Evolutionary conservation across 2,113 vertebrate genomes (phyloP), one percentile per base, ranked within the genome.

Genomic region (Zosterops lateralis): DNA sequence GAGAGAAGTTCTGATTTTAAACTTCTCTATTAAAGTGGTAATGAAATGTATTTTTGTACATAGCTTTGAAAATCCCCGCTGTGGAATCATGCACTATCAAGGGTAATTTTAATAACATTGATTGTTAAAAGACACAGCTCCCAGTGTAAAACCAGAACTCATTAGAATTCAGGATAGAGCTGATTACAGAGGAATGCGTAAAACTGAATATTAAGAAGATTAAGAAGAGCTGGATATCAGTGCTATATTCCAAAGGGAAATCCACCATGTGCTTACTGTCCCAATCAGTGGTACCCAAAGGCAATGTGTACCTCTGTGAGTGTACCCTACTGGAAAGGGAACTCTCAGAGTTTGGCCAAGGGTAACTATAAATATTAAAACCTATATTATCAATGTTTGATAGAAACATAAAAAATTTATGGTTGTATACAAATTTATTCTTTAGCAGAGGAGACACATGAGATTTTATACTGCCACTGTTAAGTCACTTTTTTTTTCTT

Each of bases 291-390:
- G 91, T 96, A 96, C 97, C 98, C 97, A 96, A 96, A 97, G 98
- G 97, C 97, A 77, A 95, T 94, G 68, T 75, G 93, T 83, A 84
- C 84, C 94, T 96, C 87, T 61, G 91, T 77, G 75, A 74, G 81
- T 50, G 70, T 95, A 81, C 87, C 68, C 92, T 91, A 48, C 88
- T 86, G 77, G 86, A 96, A 92, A 84, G 70, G 82, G 94, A 97
- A 58, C 92, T 91, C 91, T 90, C 84, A 42, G 95, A 95, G 87
- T 97, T 70, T 98, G 98, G 97, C 97, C 97, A 97, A 96, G 95
- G 97, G 97, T 97, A 95, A 96, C 89, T 89, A 97, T 98, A 96
- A 98, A 98, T 98, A 98, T 98, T 98, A 97, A 98, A 97, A 87
- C 90, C 93, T 96, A 97, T 96, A 97, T 97, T 97, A 97, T 97